Conservation (phyloP, 2,113 vertebrate genomes). For the Furnarius figulus region DNA sequence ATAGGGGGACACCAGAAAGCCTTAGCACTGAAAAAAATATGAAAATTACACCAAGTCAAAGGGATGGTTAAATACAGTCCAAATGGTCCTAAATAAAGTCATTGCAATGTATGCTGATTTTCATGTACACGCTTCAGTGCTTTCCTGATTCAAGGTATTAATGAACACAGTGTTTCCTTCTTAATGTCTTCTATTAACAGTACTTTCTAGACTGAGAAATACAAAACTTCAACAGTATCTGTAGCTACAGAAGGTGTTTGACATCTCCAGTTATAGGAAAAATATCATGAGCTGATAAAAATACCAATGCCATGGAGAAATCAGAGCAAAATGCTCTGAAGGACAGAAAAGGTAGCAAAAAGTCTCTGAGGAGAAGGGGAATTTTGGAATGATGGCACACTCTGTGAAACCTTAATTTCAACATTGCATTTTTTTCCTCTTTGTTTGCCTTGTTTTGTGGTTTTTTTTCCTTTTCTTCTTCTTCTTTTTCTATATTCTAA, state of each 20-base stretch:
- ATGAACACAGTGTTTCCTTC: neutral
- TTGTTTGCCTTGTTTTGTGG: neutral
- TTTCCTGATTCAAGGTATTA: neutral
- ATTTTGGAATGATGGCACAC: neutral
- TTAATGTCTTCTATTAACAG: neutral
- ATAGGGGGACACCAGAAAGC: neutral
- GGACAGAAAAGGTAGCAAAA: neutral
- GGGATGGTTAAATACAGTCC: neutral
- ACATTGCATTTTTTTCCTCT: neutral
- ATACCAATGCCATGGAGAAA: neutral
- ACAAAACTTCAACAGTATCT: neutral
- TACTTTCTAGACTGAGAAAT: neutral
- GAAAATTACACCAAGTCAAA: neutral
- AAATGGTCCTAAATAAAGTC: neutral
- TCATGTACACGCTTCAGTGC: neutral
- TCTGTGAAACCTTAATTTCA: rapidly evolving
- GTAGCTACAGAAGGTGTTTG: neutral
- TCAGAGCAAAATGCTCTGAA: neutral
- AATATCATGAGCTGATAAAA: neutral
- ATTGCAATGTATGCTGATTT: neutral
- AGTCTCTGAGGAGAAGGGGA: neutral
- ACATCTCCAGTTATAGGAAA: neutral
- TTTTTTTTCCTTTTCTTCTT: neutral
- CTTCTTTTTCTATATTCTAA: neutral
- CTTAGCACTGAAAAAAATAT: neutral